Evolutionary conservation across 1,140 invertebrate species (phyloP).

Genomic region (Ceratina australensis): DNA sequence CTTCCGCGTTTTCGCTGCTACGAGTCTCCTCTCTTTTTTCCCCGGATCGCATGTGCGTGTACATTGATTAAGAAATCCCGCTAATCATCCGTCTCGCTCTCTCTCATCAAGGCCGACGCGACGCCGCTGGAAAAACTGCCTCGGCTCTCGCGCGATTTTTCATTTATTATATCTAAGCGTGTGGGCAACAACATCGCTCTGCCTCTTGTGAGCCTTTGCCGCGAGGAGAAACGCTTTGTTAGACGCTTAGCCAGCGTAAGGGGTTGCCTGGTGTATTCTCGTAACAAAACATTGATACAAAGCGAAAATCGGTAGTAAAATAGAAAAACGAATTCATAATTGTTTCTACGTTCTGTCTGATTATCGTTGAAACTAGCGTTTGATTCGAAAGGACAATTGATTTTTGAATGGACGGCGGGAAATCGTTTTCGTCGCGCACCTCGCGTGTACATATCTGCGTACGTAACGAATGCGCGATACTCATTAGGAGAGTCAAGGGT

Average conservation of each 20-base stretch:
- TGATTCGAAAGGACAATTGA: too few species aligned
- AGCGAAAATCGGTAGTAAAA: background rate
- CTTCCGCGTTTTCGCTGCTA: conserved; percentile 3
- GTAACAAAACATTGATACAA: conserved; percentile 19
- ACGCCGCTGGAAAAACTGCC: conserved; percentile 18
- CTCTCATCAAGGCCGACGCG: conserved; percentile 5
- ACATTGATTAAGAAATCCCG: conserved; percentile 6
- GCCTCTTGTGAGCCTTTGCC: conserved; percentile 6
- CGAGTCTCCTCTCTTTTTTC: background rate
- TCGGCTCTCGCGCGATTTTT: conserved; percentile 20
- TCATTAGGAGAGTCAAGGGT: conserved; percentile 77
- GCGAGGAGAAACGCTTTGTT: conserved; percentile 13
- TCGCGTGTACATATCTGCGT: background rate
- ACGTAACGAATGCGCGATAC: conserved; percentile 74
- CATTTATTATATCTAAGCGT: conserved; percentile 15
- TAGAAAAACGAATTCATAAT: too few species aligned
- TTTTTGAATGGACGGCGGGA: too few species aligned
- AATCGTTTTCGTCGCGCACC: too few species aligned
- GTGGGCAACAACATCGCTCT: background rate
- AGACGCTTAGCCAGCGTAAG: conserved; percentile 23
- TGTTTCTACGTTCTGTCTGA: too few species aligned
- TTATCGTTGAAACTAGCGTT: too few species aligned
- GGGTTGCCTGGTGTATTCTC: conserved; percentile 30
- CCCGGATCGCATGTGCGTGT: background rate
- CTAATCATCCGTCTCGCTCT: background rate